A percentile compares a stretch with the other conserved stretches of the same genome.
These are phyloP conservation scores for Miichthys miiuy DNA, from an alignment of 2,797 vertebrate genomes.

Conservation along the genomic window DNA sequence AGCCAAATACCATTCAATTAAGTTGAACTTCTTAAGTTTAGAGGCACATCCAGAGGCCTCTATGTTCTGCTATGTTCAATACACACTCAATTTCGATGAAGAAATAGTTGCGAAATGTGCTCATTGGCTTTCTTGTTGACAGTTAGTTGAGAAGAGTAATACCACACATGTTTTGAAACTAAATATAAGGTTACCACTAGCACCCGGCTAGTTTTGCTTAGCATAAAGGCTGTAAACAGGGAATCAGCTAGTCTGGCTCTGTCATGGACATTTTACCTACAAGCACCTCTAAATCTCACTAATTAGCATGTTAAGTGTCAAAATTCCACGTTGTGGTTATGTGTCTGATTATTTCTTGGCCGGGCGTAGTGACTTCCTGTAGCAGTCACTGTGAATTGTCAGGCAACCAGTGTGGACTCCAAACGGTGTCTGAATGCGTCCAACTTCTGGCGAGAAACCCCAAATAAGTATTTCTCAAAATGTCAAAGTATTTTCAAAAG, in stretches of 20 bases:
- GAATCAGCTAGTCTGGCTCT: neutral
- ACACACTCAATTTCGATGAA: neutral
- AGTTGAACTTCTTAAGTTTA: neutral
- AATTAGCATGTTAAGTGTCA: neutral
- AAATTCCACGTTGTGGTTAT: neutral
- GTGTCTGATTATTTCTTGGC: neutral
- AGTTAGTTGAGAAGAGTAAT: neutral
- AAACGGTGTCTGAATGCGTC: neutral
- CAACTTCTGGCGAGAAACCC: neutral
- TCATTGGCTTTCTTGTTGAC: neutral
- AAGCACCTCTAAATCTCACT: neutral
- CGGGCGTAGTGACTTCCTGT: neutral
- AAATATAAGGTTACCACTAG: neutral
- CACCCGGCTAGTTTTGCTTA: neutral
- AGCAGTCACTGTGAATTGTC: neutral
- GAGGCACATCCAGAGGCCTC: neutral
- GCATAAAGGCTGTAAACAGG: neutral
- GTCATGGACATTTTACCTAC: neutral
- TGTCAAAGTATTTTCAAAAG: neutral
- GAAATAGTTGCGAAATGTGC: neutral
- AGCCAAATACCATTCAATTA: slow-evolving; percentile 18
- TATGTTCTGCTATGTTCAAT: neutral
- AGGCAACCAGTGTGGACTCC: neutral
- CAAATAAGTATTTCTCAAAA: neutral
- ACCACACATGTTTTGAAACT: neutral